Evolutionary conservation across 2,888 invertebrate genomes (phyloP), one percentile per base, ranked within the genome.

Genomic region (Strigamia crassipes): DNA sequence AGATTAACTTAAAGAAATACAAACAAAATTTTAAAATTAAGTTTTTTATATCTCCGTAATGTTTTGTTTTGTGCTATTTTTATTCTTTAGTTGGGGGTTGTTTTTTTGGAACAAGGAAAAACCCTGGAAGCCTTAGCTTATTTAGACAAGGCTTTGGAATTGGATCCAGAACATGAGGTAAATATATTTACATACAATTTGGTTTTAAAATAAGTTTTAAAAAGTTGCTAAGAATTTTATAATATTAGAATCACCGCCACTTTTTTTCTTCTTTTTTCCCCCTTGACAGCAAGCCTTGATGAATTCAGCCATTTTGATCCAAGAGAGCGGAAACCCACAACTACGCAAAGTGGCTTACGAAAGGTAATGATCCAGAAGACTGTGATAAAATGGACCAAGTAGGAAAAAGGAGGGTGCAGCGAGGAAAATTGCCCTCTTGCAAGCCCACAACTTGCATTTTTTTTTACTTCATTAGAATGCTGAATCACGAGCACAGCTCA

Each of bases 231-330:
- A 38, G 38, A 38, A 38, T 38, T 38, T 56, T 56, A 18, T n/a
- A 56, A 56, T 18, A n/a, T 18, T 56, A 8, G n/a, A 56, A 31
- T 77, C 77, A 77, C 38, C 12, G 15, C 34, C 13, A 41, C 79
- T 79, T 79, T 79, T 38, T 34, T 80, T 27, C 46, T 42, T 79
- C 42, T 79, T 38, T 34, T 34, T 80, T 27, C 42, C 51, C 42
- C 38, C 18, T 15, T 81, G 51, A 38, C 95, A 96, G 87, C 96
- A 96, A 88, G 96, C 97, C 0, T 89, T 98, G 83, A 90, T 97
- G 80, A 98, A 97, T 89, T 97, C 97, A 0, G 98, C 97, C 46
- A 96, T 97, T 86, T 90, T 98, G 81, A 91, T 97, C 84, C 97
- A 97, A 89, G 97, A 97, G 88, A 89, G 94, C 82, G 96, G 95